Base-by-base conservation (phyloP, 1,140 invertebrate genomes). In the Euwallacea fornicatus region DNA sequence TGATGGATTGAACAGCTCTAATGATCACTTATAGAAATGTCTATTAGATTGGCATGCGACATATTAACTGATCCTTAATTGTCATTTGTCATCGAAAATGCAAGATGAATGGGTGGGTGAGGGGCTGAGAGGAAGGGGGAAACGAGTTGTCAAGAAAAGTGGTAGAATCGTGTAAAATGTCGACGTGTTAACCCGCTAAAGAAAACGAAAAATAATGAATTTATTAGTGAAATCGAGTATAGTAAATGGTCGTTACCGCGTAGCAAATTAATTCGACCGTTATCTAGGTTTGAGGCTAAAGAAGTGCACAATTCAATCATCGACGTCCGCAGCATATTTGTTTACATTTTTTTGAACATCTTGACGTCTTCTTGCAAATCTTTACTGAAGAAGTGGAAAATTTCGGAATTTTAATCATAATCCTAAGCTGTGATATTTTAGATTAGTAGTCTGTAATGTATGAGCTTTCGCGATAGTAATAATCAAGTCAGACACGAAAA, bases 401-500 rank as follows among this genome's bases (percentile, higher is more conserved):
- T 66, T 43, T 7, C 43, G 41, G 16, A 47, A 16, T 9, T 21
- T 47, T 62, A 42, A 61, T 62, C 13, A 50, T 41, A 63, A 69
- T 65, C 44, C 13, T n/a, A 8, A 46, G 13, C 69, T 70, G 69
- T 70, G 61, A 70, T 70, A 70, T 41, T 46, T 56, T 33, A 70
- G 53, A 43, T 58, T 70, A 70, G 43, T 56, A 16, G 46, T 33
- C 21, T 33, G 21, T 33, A 33, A 33, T 33, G 21, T 33, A 33
- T 33, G 21, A 33, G 21, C 21, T 33, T 1, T 33, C 21, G 21
- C 21, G 21, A 33, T 33, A 33, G 21, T 33, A 56, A 56, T 21
- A 15, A 56, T 9, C 46, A 15, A 56, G 16, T 13, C 54, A 56
- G 54, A n/a, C n/a, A 9, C 11, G 7, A 90, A 85, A 82, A 93